Percentiles rank a stretch among this genome's conserved stretches.
Conservation (phyloP, 2,888 invertebrate species). For the Pterostichus niger region DNA sequence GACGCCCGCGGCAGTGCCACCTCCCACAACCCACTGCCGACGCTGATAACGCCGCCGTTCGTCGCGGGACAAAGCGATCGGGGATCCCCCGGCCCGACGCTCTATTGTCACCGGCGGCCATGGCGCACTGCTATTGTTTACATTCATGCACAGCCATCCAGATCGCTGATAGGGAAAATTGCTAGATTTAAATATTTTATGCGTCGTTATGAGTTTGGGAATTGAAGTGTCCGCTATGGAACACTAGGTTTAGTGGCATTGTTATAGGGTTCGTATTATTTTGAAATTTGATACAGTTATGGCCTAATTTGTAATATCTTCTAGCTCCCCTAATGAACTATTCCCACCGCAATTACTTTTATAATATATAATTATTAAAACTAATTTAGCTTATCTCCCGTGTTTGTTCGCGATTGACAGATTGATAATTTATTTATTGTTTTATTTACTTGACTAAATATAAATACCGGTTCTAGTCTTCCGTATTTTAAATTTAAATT, state of each 20-base stretch:
- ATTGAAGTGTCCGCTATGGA: conserved; percentile 34
- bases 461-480: too few relatives aligned
- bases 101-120: conserved; percentile 64
- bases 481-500: too few relatives aligned
- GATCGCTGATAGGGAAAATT: conserved; percentile 62
- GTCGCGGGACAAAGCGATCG: conserved; percentile 1
- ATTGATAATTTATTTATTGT: too few relatives aligned
- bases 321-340: not conserved
- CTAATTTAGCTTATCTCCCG: too few relatives aligned
- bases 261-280: not conserved
- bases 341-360: too few relatives aligned
- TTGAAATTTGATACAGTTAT: too few relatives aligned
- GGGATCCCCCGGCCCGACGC: conserved; percentile 52
- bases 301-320: not conserved
- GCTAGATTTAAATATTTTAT: conserved; percentile 64
- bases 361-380: too few relatives aligned
- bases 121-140: conserved; percentile 43
- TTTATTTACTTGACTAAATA: too few relatives aligned
- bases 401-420: too few relatives aligned
- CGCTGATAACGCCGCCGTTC: conserved; percentile 37
- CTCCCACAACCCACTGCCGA: not conserved
- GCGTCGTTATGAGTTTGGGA: conserved; percentile 46
- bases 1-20: not conserved
- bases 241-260: not conserved
- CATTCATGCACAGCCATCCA: conserved; percentile 35